phyloP scores from a whole-genome alignment of 2,888 invertebrate genomes.

The Horisme vitalbata region DNA sequence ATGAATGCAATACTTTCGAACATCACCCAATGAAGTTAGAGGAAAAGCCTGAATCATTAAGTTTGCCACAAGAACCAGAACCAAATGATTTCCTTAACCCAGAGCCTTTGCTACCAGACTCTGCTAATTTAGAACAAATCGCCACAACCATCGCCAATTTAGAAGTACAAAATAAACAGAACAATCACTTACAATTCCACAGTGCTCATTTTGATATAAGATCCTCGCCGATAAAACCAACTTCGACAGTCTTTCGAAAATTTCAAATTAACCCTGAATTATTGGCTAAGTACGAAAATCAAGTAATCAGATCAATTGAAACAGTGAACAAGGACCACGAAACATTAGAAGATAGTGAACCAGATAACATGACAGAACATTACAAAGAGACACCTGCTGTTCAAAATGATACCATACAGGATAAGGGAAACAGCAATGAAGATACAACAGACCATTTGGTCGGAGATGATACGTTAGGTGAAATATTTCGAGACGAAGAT shows the following conservation, averaged over 20 bases:
- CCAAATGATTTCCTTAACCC: constrained; percentile 17
- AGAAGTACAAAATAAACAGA: constrained; percentile 39
- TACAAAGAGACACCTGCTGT: constrained; percentile 1
- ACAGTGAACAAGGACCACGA: constrained; percentile 40
- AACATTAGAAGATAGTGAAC: constrained; percentile 17
- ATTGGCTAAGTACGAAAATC: constrained; percentile 61
- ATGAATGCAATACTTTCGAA: constrained; percentile 22
- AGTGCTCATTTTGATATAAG: constrained; percentile 74
- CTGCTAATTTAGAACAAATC: constrained; percentile 18
- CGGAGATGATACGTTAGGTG: constrained; percentile 44
- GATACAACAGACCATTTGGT: constrained; percentile 26
- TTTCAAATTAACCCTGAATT: constrained; percentile 71
- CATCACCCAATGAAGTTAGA: constrained; percentile 10
- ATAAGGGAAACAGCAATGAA: constrained; percentile 15
- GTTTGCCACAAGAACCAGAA: constrained; percentile 16
- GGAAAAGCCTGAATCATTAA: constrained; percentile 4
- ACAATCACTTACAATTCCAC: constrained; percentile 59
- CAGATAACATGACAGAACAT: constrained; percentile 8
- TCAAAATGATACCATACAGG: constrained; percentile 9
- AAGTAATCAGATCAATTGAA: constrained; percentile 59
- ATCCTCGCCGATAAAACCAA: constrained; percentile 73
- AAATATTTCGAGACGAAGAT: constrained; percentile 55
- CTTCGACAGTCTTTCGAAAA: constrained; percentile 66
- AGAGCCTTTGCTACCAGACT: constrained; percentile 7
- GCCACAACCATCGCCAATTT: constrained; percentile 20